Evolutionary conservation across 2,888 invertebrate species (phyloP).

Genomic region (Osedax fenrisi): DNA sequence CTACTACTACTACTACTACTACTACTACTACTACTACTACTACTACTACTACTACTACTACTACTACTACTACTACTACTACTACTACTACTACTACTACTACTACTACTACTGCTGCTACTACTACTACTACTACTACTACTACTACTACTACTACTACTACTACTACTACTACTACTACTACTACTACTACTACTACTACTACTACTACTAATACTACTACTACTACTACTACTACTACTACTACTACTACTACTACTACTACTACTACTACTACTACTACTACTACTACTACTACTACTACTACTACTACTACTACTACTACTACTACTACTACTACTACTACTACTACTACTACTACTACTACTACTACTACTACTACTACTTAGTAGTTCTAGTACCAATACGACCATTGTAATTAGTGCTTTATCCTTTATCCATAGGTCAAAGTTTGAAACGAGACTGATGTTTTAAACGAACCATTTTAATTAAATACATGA

Average conservation of each 20-base stretch:
- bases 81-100: slow-evolving; percentile 6
- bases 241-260: slow-evolving; percentile 26
- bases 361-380: slow-evolving; percentile 24
- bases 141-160: slow-evolving; percentile 24
- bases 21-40: slow-evolving; percentile 26
- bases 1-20: slow-evolving; percentile 25
- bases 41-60: slow-evolving; percentile 26
- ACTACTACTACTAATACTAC: slow-evolving; percentile 22
- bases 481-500: no score
- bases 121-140: slow-evolving; percentile 19
- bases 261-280: slow-evolving; percentile 16
- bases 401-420: background rate
- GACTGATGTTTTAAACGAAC: no score
- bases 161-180: slow-evolving; percentile 27
- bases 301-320: slow-evolving; percentile 26
- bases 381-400: background rate
- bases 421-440: no score
- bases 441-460: no score
- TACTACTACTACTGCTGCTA: background rate
- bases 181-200: slow-evolving; percentile 25
- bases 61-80: slow-evolving; percentile 22
- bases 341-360: slow-evolving; percentile 26
- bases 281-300: slow-evolving; percentile 25
- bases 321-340: slow-evolving; percentile 26
- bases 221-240: slow-evolving; percentile 26